Base-by-base conservation (phyloP, 2,113 vertebrate species). In the Oreochromis spilurus region DNA sequence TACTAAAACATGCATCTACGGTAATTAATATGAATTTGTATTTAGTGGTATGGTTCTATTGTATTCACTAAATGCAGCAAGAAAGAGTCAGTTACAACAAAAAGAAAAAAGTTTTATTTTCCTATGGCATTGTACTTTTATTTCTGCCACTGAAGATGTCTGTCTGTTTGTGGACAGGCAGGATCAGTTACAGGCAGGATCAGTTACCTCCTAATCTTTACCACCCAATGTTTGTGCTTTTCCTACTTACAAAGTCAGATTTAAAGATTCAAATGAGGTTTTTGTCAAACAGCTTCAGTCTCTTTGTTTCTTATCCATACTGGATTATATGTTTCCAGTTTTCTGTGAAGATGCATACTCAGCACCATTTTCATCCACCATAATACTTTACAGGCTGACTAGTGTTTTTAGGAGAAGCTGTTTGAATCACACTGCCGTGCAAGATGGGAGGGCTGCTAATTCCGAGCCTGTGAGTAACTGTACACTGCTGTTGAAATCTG, bases 231-330 rank as follows among this genome's bases (percentile, higher is more conserved):
- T 21, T 79, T 54, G 4, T 54, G 45, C 6, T 17, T 77, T 36
- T 72, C 14, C 29, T 19, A 4, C 83, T 43, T 45, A 36, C 29
- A 81, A 81, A 86, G 43, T 90, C 58, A 17, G 13, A 82, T 52
- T 54, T 52, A 77, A 19, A 77, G 17, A 31, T 26, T 45, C 13
- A 45, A 16, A 7, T 7, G 26, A 36, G 3, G 67, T 48, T 72
- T 45, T 72, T 48, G 21, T 72, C 36, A 70, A 43, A 70, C n/a
- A 40, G 62, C 7, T 48, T 48, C 6, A 29, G 75, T 36, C 29
- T 19, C 16, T 86, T 54, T 86, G 38, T 86, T 84, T 84, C 60
- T 86, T 38, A 40, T 90, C 65, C 50, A 70, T 80, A 54, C 89
- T 38, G 9, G 38, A 53, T 75, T 31, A 10, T 50, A 36, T 84